Conservation (phyloP, 1,140 invertebrate genomes). For the Atta cephalotes region DNA sequence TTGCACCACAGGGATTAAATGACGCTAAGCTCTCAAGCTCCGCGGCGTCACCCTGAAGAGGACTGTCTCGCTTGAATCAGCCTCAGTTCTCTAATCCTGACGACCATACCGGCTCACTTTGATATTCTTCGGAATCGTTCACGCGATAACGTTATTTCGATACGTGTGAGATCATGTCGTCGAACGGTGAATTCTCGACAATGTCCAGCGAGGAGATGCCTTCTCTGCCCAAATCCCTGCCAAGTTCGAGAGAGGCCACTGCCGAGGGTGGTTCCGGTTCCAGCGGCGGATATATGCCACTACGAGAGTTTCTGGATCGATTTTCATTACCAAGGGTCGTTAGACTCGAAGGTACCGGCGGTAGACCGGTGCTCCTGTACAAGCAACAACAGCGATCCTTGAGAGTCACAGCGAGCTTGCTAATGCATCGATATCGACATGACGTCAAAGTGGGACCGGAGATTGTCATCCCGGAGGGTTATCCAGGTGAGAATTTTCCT, state of each 20-base stretch:
- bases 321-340: conserved; percentile 85
- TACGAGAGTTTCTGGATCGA: conserved; percentile 84
- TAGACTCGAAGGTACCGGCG: conserved; percentile 82
- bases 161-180: conserved; percentile 79
- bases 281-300: conserved; percentile 80
- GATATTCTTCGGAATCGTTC: not conserved
- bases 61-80: not conserved
- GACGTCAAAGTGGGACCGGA: conserved; percentile 85
- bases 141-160: not conserved
- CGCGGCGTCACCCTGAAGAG: conserved; percentile 10
- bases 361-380: conserved; percentile 83
- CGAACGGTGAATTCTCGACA: conserved; percentile 85
- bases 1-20: conserved; percentile 8
- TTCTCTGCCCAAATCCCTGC: conserved; percentile 83
- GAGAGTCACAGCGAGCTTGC: conserved; percentile 83
- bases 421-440: conserved; percentile 84
- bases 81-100: not conserved
- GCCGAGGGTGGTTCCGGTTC: conserved; percentile 83
- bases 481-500: conserved; percentile 81
- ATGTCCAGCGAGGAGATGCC: conserved; percentile 84
- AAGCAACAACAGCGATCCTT: conserved; percentile 85
- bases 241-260: conserved; percentile 84
- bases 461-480: conserved; percentile 85
- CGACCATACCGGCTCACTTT: not conserved
- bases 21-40: conserved; percentile 25